These are phyloP conservation scores for Hemistola chrysoprasaria DNA, from an alignment of 2,888 invertebrate species.

Conservation along the genomic window DNA sequence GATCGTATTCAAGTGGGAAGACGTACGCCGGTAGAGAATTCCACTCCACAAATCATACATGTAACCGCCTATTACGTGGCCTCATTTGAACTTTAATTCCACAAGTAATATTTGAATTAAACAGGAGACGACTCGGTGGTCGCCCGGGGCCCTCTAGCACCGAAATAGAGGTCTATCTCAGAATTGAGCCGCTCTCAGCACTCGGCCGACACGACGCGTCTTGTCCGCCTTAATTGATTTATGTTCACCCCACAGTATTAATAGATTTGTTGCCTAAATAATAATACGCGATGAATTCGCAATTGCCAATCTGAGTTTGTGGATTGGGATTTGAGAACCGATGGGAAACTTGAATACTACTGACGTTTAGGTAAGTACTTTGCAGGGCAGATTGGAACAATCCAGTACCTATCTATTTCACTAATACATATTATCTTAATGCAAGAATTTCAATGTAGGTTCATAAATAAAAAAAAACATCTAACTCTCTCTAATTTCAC, in stretches of 20 bases:
- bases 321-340: conserved; percentile 6
- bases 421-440: too few species aligned
- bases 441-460: too few species aligned
- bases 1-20: too few species aligned
- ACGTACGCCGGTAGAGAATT: too few species aligned
- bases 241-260: conserved; percentile 61
- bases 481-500: too few species aligned
- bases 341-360: too few species aligned
- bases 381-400: too few species aligned
- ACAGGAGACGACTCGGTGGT: conserved; percentile 57
- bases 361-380: too few species aligned
- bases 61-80: conserved; percentile 38
- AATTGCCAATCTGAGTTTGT: conserved; percentile 54
- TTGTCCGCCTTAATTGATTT: conserved; percentile 76
- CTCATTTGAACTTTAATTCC: conserved; percentile 62
- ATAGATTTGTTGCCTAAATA: conserved; percentile 72
- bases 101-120: conserved; percentile 78
- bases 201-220: conserved; percentile 61
- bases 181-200: conserved; percentile 59
- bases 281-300: conserved; percentile 65
- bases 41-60: background rate
- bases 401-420: too few species aligned
- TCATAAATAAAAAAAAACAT: too few species aligned
- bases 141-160: conserved; percentile 40
- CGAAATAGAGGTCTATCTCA: conserved; percentile 56